Evolutionary conservation across 2,888 invertebrate species (phyloP), one percentile per base, ranked within the genome.

Genomic region (Leptinotarsa juncta): DNA sequence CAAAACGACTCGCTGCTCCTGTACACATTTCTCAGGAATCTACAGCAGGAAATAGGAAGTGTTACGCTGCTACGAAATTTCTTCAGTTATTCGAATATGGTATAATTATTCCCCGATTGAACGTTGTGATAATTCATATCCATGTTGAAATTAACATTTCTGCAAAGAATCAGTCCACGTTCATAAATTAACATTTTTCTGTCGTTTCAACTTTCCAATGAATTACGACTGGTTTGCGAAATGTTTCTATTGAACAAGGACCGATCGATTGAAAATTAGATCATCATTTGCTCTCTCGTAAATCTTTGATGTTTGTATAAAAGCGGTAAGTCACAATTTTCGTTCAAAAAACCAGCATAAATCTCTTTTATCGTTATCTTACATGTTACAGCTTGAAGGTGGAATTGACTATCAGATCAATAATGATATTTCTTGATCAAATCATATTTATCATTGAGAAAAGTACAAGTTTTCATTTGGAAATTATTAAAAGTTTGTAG

Each of bases 31-130:
- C 15, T 20, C 51, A 66, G 65, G 49, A 71, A 67, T 72, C 60
- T 26, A 67, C 51, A 55, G 50, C 72, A 72, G 72, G 72, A 72
- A 67, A 72, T 72, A 67, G 72, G 72, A 72, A 72, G 72, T 49
- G 72, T 70, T 62, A 70, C 55, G 70, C 62, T 23, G 50, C 49
- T 62, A 50, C 60, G 12, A 48, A 70, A 62, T 70, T 62, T 62
- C 62, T 62, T 62, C 10, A 62, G 42, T 62, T 18, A 62, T 32
- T 62, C 32, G n/a, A 62, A 42, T 42, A 42, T 16, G 32, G 7
- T 42, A 42, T 42, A 62, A 42, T 62, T 62, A 32, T 62, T 62
- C 42, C 16, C 3, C 26, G 32, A 32, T n/a, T 15, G 16, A 62
- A 4, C 16, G n/a, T 51, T 16, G 16, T n/a, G 62, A 26, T 26